A percentile compares a stretch with the other conserved stretches of the same genome.
Evolutionary conservation across 2,888 invertebrate genomes (phyloP).

Genomic region (Halictus quadricinctus): DNA sequence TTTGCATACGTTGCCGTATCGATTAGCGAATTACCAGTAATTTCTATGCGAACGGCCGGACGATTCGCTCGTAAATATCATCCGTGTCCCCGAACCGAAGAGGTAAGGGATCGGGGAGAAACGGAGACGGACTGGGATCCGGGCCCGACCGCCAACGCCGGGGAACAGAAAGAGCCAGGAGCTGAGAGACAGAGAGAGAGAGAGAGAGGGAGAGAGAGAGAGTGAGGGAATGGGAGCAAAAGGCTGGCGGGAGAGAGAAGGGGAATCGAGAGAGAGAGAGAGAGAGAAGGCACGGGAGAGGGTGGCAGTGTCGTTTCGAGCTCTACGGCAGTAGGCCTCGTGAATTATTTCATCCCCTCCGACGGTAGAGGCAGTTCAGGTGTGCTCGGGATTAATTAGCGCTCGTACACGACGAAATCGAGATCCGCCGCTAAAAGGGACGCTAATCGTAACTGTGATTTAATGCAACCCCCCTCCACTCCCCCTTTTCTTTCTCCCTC

Average conservation of each 20-base stretch:
- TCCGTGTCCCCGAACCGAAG: conserved; percentile 31
- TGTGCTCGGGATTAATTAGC: conserved; percentile 67
- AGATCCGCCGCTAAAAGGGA: conserved; percentile 45
- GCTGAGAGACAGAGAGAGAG: neutral
- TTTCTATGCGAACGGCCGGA: conserved; percentile 65
- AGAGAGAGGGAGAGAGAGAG: neutral
- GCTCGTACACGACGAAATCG: conserved; percentile 33
- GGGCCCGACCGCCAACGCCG: neutral
- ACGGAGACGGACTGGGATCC: neutral
- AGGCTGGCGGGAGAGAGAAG: neutral
- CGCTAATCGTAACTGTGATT: conserved; percentile 54
- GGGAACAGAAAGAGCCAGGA: neutral
- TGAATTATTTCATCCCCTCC: conserved; percentile 60
- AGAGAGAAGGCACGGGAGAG: neutral
- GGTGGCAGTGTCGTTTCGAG: conserved; percentile 47
- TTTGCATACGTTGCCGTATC: conserved; percentile 56
- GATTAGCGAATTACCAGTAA: conserved; percentile 69
- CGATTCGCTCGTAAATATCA: conserved; percentile 59
- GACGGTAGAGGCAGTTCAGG: conserved; percentile 47
- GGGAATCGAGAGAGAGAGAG: neutral
- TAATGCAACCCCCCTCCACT: neutral
- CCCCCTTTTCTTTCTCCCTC: neutral
- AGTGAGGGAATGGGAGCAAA: neutral
- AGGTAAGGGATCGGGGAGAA: neutral
- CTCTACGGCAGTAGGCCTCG: conserved; percentile 53